Base-by-base conservation (phyloP, 2,797 vertebrate species). In the Pseudochirops cupreus region DNA sequence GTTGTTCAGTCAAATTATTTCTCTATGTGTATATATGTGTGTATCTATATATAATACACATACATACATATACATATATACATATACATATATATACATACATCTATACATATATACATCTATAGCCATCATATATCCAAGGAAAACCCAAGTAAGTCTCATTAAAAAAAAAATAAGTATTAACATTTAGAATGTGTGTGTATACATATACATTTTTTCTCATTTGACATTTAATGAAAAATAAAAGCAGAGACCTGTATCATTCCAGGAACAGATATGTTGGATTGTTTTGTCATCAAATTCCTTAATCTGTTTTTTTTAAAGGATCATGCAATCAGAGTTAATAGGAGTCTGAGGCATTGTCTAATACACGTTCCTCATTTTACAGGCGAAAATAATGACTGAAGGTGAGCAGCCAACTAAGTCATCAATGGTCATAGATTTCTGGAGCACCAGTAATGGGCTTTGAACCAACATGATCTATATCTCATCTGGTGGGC, bases 251-350 rank as follows among this genome's bases (percentile, higher is more conserved):
- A 94, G 96, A 98, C 96, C 96, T 94, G 93, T 2, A 82, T 24
- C 2, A 21, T 21, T 7, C 21, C 18, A 9, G 9, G 39, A 82
- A 39, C 6, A 94, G 93, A 92, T 28, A 96, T 28, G 96, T 94
- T 97, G 96, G 98, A 98, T 98, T 98, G 97, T 97, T 97, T 96
- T 82, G 89, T 94, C 91, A 91, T 55, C 91, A 98, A 96, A 96
- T 95, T 98, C 91, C 53, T 95, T 92, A 96, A 96, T 98, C 87
- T 93, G 95, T 82, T 91, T 91, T 97, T 97, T 97, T 97, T 95
- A 95, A 97, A 92, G 39, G 58, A 21, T 39, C n/a, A 21, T 74
- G 9, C 7, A 18, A 46, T 46, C n/a, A 46, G 21, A 46, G 7
- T 16, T 82, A 82, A 82, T 46, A 82, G 21, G 18, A 46, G 46